Evolutionary conservation across 2,888 invertebrate genomes (phyloP).

Genomic region (Tenodera sinensis): DNA sequence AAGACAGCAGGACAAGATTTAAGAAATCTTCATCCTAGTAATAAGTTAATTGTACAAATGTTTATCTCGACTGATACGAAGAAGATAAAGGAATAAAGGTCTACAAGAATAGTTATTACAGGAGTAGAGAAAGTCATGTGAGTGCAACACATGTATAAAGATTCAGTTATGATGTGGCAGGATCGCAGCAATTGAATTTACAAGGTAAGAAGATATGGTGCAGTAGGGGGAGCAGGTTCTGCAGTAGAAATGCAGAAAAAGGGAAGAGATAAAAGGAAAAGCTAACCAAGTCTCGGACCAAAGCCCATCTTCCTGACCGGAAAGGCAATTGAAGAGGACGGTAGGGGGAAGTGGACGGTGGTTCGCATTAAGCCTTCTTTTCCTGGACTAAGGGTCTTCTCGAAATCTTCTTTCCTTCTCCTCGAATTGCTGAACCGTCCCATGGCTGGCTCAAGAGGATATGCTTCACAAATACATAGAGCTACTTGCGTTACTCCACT

Average conservation of each 20-base stretch:
- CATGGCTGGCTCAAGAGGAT: neutral
- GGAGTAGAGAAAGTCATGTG: too few species aligned
- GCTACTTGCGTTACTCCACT: neutral
- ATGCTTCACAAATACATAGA: neutral
- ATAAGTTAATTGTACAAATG: too few species aligned
- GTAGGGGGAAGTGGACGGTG: neutral
- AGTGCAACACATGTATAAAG: too few species aligned
- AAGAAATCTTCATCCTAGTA: too few species aligned
- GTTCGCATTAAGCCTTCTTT: constrained; percentile 10
- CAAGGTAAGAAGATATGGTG: too few species aligned
- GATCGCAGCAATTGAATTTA: too few species aligned
- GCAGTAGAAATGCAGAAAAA: neutral
- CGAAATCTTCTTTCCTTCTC: constrained; percentile 2
- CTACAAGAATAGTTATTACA: too few species aligned
- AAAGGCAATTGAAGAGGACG: constrained; percentile 25
- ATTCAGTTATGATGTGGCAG: too few species aligned
- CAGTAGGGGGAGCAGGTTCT: neutral
- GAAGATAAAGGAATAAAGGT: too few species aligned
- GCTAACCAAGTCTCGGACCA: neutral
- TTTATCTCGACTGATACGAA: too few species aligned
- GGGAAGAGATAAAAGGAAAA: neutral
- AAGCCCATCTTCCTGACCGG: constrained; percentile 22
- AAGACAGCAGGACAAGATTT: too few species aligned
- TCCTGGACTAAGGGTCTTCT: constrained; percentile 17
- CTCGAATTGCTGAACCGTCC: constrained; percentile 1